A percentile compares a stretch with the other conserved stretches of the same genome.
Conservation (phyloP, 1,140 invertebrate species). For the Caerostris extrusa region DNA sequence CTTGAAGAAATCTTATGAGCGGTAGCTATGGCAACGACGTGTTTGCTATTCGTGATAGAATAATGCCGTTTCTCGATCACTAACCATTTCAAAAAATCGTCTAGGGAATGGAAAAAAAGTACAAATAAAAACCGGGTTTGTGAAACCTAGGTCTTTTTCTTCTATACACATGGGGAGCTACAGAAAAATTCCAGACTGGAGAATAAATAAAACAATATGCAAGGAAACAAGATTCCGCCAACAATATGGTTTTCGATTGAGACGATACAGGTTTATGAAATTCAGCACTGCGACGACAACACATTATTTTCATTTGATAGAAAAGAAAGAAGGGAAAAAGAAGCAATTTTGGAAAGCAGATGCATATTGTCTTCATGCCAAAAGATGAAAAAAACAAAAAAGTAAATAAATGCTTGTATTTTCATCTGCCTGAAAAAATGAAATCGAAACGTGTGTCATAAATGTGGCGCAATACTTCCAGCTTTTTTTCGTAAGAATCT, state of each 20-base stretch:
- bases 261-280: not conserved
- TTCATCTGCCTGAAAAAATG: not conserved
- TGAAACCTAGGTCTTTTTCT: not conserved
- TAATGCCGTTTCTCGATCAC: not conserved
- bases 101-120: conserved; percentile 10
- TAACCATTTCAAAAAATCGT: conserved; percentile 10
- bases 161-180: not conserved
- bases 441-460: not conserved
- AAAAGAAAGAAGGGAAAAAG: not conserved
- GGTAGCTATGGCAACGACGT: conserved; percentile 35
- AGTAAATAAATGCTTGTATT: not conserved
- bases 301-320: not conserved
- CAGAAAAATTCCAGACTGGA: not conserved
- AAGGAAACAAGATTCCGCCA: not conserved
- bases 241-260: not conserved
- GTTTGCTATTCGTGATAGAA: conserved; percentile 49
- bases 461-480: not conserved
- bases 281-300: not conserved
- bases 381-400: not conserved
- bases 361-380: not conserved
- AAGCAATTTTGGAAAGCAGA: not conserved
- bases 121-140: not conserved
- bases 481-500: not conserved
- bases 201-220: not conserved
- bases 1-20: conserved; percentile 16